Evolutionary conservation across 2,888 invertebrate genomes (phyloP), one percentile per base, ranked within the genome.

Genomic region (Dyspetes luteomarginatus): DNA sequence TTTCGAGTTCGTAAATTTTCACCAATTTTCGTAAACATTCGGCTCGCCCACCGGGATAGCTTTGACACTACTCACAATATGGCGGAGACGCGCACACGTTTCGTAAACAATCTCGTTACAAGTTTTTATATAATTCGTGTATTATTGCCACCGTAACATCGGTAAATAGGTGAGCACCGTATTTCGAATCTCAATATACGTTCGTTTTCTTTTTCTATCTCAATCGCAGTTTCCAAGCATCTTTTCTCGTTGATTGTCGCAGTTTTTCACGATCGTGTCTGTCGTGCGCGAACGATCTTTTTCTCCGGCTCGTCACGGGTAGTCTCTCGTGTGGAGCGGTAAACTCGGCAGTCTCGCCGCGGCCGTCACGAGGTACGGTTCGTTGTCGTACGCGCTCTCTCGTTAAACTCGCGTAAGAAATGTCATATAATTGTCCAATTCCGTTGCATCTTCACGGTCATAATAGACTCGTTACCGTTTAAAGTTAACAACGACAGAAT

Each of bases 271-370:
- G 41, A 19, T 55, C 36, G 64, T 41, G 60, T 22, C 24, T 28
- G 56, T 56, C 68, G 78, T 62, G 52, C 55, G 72, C 72, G 45
- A 55, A 72, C 71, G 78, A 64, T 28, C 69, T 50, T 78, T 65
- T 75, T 52, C 41, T 60, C 24, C 45, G 71, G 65, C 55, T 65
- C 52, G 72, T 43, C 15, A 43, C 36, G 62, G 15, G 19, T 71
- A 71, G 67, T 24, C 55, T 56, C 74, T 68, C 67, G 73, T 9
- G 9, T 50, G 43, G 56, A 43, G 65, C 74, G 71, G 17, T 30
- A 48, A 58, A 22, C 68, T 15, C 28, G 28, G 80, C 83, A 84
- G 84, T 84, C 76, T 83, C 72, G 82, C 74, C 78, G 69, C 81
- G 82, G 71, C 84, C 56, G 76, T 75, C 77, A 69, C 52, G 55